Evolutionary conservation across 2,113 vertebrate genomes (phyloP).

Genomic region (Reinhardtius hippoglossoides): DNA sequence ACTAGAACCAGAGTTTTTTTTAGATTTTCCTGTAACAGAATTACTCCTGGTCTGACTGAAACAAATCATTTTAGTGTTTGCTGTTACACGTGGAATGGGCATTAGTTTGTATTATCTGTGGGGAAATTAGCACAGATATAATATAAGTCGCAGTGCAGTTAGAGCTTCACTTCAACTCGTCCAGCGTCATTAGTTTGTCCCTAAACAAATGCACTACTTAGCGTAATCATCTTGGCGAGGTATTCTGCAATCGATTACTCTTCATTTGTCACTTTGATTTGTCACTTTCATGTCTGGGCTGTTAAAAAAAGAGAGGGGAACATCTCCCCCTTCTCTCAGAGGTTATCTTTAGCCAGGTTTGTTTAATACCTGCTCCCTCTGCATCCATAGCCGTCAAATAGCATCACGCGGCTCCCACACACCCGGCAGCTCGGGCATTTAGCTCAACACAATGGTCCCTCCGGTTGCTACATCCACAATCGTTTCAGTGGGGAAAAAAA

Average conservation of each 20-base stretch:
- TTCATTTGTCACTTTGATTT: constrained; percentile 41
- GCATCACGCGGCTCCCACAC: constrained; percentile 8
- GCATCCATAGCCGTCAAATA: constrained; percentile 1
- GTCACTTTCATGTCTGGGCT: background rate
- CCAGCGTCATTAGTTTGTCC: constrained; percentile 44
- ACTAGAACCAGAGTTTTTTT: constrained; percentile 21
- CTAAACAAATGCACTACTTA: constrained; percentile 40
- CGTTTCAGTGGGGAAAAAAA: background rate
- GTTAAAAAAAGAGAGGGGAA: background rate
- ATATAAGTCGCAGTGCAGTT: constrained; percentile 16
- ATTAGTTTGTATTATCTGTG: constrained; percentile 7
- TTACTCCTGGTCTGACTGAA: constrained; percentile 35
- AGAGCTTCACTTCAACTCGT: constrained; percentile 28
- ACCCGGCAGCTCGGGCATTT: constrained; percentile 13
- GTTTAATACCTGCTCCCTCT: background rate
- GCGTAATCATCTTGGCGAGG: constrained; percentile 48
- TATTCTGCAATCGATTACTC: constrained; percentile 56
- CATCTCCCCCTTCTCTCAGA: background rate
- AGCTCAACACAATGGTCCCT: constrained; percentile 1
- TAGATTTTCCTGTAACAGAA: constrained; percentile 47
- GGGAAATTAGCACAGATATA: constrained; percentile 6
- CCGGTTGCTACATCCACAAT: constrained; percentile 10
- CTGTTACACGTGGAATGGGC: background rate
- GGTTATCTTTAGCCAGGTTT: constrained; percentile 4
- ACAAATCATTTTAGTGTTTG: constrained; percentile 29